These are phyloP conservation scores for Xyrauchen texanus DNA, from an alignment of 2,113 vertebrate genomes.

Conservation along the genomic window DNA sequence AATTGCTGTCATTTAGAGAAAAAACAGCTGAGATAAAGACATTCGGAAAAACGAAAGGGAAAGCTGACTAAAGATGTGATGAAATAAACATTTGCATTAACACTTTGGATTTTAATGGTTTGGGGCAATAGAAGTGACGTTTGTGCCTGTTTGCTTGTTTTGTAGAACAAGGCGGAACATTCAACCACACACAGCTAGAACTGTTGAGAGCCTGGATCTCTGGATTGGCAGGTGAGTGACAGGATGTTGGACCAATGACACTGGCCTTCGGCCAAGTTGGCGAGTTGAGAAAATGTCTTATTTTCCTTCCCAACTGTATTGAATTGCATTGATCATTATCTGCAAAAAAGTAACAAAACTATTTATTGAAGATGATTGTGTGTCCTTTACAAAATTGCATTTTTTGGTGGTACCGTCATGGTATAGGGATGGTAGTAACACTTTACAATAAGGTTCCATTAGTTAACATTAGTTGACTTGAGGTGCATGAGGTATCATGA, in stretches of 20 bases:
- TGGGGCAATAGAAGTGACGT: conserved; percentile 12
- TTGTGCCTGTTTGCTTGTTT: conserved; percentile 43
- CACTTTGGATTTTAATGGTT: conserved; percentile 1
- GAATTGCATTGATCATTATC: not conserved
- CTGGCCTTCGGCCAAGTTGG: conserved; percentile 22
- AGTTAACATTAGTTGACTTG: too few relatives aligned
- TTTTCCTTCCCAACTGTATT: not conserved
- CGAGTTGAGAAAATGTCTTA: not conserved
- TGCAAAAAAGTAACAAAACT: not conserved
- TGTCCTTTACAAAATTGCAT: too few relatives aligned
- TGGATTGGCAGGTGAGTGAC: conserved; percentile 50
- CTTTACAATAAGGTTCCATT: too few relatives aligned
- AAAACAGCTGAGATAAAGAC: not conserved
- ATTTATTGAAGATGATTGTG: too few relatives aligned
- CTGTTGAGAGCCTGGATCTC: conserved; percentile 8
- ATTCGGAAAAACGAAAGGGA: conserved; percentile 10
- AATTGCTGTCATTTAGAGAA: conserved; percentile 43
- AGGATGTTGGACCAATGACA: conserved; percentile 31
- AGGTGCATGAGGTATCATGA: too few relatives aligned
- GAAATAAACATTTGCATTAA: not conserved
- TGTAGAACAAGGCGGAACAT: conserved; percentile 14
- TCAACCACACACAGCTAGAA: conserved; percentile 12
- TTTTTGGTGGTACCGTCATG: too few relatives aligned
- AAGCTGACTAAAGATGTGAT: not conserved
- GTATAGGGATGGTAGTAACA: not conserved